phyloP scores from a whole-genome alignment of 2,797 vertebrate species.

The Fratercula arctica region DNA sequence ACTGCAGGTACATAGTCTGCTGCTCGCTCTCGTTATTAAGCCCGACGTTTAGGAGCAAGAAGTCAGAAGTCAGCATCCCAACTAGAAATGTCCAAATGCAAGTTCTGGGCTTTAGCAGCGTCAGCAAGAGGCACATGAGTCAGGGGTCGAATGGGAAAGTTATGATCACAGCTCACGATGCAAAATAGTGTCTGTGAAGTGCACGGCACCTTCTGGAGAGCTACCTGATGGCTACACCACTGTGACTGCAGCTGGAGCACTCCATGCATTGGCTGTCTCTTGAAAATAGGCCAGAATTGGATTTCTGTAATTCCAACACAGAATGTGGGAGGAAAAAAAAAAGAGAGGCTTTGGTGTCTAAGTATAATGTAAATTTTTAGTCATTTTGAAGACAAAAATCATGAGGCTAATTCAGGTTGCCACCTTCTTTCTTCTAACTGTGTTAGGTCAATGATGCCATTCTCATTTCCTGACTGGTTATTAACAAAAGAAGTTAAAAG shows the following conservation, averaged over 20 bases:
- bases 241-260: background rate
- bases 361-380: background rate
- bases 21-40: background rate
- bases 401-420: background rate
- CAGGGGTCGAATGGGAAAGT: background rate
- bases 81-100: background rate
- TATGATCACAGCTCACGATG: background rate
- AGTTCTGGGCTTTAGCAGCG: background rate
- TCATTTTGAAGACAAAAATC: background rate
- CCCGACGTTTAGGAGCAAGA: background rate
- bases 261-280: background rate
- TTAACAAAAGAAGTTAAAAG: background rate
- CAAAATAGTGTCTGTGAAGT: background rate
- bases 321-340: background rate
- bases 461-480: background rate
- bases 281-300: background rate
- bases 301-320: background rate
- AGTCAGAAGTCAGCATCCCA: background rate
- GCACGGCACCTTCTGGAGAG: background rate
- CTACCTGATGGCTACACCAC: rapidly evolving
- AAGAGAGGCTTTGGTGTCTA: background rate
- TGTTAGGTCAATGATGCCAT: background rate
- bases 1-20: background rate
- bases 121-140: background rate
- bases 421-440: background rate